Base-by-base conservation (phyloP, 1,140 invertebrate genomes). In the Papilio polytes region DNA sequence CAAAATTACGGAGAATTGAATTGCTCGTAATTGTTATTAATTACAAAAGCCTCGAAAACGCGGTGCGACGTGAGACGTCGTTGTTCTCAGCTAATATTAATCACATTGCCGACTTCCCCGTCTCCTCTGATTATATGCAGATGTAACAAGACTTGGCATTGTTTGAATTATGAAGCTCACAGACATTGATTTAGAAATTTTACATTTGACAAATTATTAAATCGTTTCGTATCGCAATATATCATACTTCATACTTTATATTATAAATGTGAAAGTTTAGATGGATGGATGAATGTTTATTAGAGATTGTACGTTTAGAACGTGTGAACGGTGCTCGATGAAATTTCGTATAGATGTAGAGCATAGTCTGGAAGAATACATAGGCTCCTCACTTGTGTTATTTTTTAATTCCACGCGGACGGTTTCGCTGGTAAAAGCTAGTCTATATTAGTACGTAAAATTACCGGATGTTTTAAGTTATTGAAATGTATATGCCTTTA, bases 131-230 rank as follows among this genome's bases (percentile, higher is more conserved):
- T 66, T 66, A 66, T 66, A 66, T 31, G 63, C 10, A 31, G 63
- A 70, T 22, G 20, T 63, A 63, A 63, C 59, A 63, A 70, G 63
- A 70, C 63, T 70, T 70, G 63, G 63, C 26, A 70, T n/a, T 70
- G 63, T 70, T 70, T 70, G 63, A 70, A 36, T 70, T 70, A 31
- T 70, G 63, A 70, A 31, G 6, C 59, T 22, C 22, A 70, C 31
- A 70, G 26, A 18, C 26, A 70, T 18, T 31, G 63, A 70, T 31
- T 70, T 36, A 15, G 63, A 31, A 70, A 70, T 31, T 8, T 31
- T 15, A 31, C 22, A 56, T 56, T 66, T 66, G 63, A 66, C 12
- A 31, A 66, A 66, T 31, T 12, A 66, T 31, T 3, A 18, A 9
- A 66, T 12, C 7, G 4, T n/a, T 15, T 0, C 18, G 3, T n/a